Conservation (phyloP, 2,888 invertebrate genomes). For the Pollenia amentaria region DNA sequence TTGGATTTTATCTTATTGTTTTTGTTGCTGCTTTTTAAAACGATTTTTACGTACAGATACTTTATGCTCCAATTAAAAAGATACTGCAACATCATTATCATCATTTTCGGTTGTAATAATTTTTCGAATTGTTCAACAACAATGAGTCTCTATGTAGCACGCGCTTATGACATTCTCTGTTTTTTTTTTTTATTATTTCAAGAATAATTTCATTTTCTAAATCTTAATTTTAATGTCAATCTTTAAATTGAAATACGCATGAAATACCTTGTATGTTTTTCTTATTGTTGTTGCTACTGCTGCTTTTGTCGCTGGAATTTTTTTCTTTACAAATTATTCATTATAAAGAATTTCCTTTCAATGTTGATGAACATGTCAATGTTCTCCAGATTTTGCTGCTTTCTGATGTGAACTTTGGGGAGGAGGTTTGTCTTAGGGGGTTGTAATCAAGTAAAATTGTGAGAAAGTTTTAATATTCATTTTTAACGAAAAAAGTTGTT, state of each 20-base stretch:
- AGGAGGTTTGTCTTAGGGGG: background rate
- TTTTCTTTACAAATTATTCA: constrained; percentile 27
- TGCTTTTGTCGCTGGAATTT: constrained; percentile 15
- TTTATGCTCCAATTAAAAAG: constrained; percentile 59
- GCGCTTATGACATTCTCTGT: background rate
- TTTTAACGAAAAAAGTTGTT: too few relatives aligned
- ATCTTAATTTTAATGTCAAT: background rate
- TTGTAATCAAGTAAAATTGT: background rate
- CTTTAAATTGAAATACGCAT: constrained; percentile 20
- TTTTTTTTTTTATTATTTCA: background rate
- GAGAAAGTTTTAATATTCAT: constrained; percentile 2
- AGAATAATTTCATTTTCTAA: background rate
- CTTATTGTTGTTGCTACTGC: background rate
- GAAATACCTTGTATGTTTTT: constrained; percentile 12
- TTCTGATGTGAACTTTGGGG: too few relatives aligned
- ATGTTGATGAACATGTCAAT: constrained; percentile 34
- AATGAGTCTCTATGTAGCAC: constrained; percentile 24
- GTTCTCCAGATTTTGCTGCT: background rate
- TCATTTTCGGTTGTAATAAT: constrained; percentile 7
- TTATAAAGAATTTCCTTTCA: constrained; percentile 29
- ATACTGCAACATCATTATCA: constrained; percentile 2
- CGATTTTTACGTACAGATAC: constrained; percentile 28
- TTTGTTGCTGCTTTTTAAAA: constrained; percentile 38
- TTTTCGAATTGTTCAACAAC: constrained; percentile 10
- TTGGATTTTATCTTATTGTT: constrained; percentile 31